Evolutionary conservation across 2,888 invertebrate genomes (phyloP).

Genomic region (Epinotia nisella): DNA sequence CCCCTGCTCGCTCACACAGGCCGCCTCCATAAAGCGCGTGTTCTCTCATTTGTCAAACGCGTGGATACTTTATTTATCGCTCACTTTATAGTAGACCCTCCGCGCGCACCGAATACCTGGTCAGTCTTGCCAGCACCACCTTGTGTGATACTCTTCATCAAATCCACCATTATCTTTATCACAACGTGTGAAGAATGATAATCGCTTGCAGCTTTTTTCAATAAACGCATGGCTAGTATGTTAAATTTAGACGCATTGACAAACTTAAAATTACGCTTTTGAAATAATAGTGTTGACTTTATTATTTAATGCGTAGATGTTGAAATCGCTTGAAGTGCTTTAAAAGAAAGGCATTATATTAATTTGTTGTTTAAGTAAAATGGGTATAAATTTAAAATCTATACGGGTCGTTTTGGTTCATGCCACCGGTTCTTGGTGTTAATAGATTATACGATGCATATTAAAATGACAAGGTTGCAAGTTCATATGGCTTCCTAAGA

Average conservation of each 20-base stretch:
- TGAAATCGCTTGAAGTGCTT: not conserved
- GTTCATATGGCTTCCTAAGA: conserved; percentile 11
- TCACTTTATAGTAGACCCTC: conserved; percentile 64
- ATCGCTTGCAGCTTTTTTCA: conserved; percentile 39
- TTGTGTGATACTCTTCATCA: conserved; percentile 35
- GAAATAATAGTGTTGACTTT: conserved; percentile 7
- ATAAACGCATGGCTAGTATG: conserved; percentile 46
- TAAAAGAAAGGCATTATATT: conserved; percentile 6
- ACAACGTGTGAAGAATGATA: conserved; percentile 47
- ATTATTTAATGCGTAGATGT: not conserved
- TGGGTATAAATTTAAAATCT: conserved; percentile 75
- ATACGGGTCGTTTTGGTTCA: conserved; percentile 64
- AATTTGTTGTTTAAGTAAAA: conserved; percentile 56
- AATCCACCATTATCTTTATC: conserved; percentile 46
- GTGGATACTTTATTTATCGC: conserved; percentile 81
- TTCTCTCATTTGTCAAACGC: conserved; percentile 81
- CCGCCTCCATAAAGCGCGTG: conserved; percentile 76
- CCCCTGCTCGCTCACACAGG: conserved; percentile 53
- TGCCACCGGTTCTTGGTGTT: conserved; percentile 78
- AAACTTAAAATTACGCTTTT: conserved; percentile 44
- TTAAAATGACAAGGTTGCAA: not conserved
- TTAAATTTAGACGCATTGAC: conserved; percentile 50
- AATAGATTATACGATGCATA: conserved; percentile 67
- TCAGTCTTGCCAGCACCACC: conserved; percentile 47
- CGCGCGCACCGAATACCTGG: conserved; percentile 72